Evolutionary conservation across 1,140 invertebrate species (phyloP), one percentile per base, ranked within the genome.

Genomic region (Monochamus saltuarius): DNA sequence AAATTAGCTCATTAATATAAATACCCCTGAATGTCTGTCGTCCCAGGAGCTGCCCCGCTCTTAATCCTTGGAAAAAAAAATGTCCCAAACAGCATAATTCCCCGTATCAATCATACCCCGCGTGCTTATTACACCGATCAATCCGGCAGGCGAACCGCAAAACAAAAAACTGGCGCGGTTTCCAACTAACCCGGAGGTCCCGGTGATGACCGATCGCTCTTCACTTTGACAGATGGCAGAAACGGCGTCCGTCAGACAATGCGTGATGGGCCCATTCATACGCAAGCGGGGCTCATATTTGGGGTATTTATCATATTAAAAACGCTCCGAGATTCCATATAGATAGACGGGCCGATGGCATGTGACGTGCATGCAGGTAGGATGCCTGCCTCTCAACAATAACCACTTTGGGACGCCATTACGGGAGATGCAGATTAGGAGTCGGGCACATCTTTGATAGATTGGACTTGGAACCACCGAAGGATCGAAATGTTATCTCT

Each of bases 161-260:
- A 29, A 29, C 22, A 29, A 29, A 29, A 29, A 29, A 29, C 22
- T 29, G 22, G 22, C 22, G 22, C 22, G 14, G 38, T n/a, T 43
- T 64, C 65, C 47, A 52, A 29, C 22, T 6, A 6, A 46, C 51
- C 64, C 60, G 67, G 67, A 67, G 67, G 67, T 69, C 65, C 59
- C 51, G 38, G 61, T 59, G 62, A 69, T 69, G 67, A 69, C 67
- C 69, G 71, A 73, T 73, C 71, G 67, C 72, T 73, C 69, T 71
- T 71, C 70, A 72, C 68, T 65, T 67, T 73, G 72, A 73, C 72
- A 73, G 68, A 73, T 73, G 68, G 71, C 70, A 70, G 66, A 65
- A 70, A 65, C 63, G 62, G 56, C 54, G 60, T 61, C 53, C 55
- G 66, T 50, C 65, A 69, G 65, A 72, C 69, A 73, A 54, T 43